These are phyloP conservation scores for Phalacrocorax brasilianus DNA, from an alignment of 2,113 vertebrate genomes.

Conservation along the genomic window DNA sequence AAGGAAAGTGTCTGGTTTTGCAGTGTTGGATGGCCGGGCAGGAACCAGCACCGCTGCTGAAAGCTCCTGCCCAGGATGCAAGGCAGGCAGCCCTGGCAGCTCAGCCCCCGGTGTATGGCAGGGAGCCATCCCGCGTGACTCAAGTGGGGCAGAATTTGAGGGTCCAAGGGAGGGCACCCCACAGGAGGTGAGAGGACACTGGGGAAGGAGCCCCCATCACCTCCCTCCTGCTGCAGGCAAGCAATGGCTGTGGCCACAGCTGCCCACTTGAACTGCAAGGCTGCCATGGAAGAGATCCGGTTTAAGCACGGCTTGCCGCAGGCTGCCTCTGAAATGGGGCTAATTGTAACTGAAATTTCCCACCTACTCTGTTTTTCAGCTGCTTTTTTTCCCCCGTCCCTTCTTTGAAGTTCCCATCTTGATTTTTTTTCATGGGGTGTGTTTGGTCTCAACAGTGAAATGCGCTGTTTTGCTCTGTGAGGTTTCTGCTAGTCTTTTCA, in stretches of 20 bases:
- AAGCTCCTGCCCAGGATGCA: background rate
- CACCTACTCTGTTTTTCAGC: background rate
- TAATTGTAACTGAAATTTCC: background rate
- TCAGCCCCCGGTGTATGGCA: background rate
- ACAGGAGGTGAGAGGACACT: background rate
- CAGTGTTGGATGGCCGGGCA: accelerated
- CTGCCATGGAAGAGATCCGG: accelerated
- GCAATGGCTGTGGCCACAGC: background rate
- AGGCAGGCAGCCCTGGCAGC: background rate
- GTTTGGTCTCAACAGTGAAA: background rate
- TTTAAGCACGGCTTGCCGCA: background rate
- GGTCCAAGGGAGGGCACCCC: background rate
- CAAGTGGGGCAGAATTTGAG: background rate
- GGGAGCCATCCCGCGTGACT: background rate
- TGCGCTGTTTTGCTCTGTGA: background rate
- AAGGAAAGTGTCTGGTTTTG: background rate
- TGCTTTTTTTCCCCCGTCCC: background rate
- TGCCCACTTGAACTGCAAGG: background rate
- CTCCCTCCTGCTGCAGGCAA: background rate
- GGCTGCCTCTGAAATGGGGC: background rate
- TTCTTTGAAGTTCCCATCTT: background rate
- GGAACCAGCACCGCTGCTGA: accelerated
- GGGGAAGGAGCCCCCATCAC: background rate
- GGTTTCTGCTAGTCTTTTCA: background rate
- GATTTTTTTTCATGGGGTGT: background rate